phyloP scores from a whole-genome alignment of 2,888 invertebrate genomes.

The Drosophila ustulata region DNA sequence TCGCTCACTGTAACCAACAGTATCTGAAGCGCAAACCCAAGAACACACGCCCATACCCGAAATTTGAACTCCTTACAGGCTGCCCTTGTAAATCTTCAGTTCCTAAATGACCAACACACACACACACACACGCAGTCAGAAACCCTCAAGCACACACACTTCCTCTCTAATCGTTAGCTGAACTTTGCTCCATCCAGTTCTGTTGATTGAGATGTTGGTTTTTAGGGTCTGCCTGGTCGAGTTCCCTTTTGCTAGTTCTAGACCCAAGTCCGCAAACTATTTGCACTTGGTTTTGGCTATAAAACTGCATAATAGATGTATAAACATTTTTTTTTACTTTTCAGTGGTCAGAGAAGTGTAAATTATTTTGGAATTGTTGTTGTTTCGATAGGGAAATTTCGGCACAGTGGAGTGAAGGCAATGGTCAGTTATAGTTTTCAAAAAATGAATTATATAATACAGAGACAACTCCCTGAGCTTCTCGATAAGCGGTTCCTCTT shows the following conservation, averaged over 20 bases:
- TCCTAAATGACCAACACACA: conserved; percentile 60
- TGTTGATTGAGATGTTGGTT: conserved; percentile 73
- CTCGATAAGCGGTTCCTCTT: too few species aligned
- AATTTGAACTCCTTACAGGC: conserved; percentile 8
- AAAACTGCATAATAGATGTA: conserved; percentile 74
- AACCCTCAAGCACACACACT: conserved; percentile 21
- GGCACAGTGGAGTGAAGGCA: conserved; percentile 1
- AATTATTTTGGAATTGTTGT: conserved; percentile 61
- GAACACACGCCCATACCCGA: conserved; percentile 22
- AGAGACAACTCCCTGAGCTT: too few species aligned
- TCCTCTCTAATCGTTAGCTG: conserved; percentile 60
- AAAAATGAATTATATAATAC: too few species aligned
- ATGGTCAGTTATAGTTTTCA: too few species aligned
- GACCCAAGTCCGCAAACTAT: conserved; percentile 65
- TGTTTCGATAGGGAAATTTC: conserved; percentile 16
- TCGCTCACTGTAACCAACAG: conserved; percentile 52
- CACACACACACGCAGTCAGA: background rate
- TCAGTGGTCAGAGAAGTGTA: conserved; percentile 37
- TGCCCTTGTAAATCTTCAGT: conserved; percentile 32
- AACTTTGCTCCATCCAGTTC: conserved; percentile 54
- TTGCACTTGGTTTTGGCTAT: conserved; percentile 74
- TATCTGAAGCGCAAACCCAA: conserved; percentile 18
- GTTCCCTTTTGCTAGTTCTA: conserved; percentile 3
- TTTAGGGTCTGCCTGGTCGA: conserved; percentile 35
- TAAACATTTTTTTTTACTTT: conserved; percentile 34